phyloP scores from a whole-genome alignment of 1,140 invertebrate species.

The Tetranychus cinnabarinus region DNA sequence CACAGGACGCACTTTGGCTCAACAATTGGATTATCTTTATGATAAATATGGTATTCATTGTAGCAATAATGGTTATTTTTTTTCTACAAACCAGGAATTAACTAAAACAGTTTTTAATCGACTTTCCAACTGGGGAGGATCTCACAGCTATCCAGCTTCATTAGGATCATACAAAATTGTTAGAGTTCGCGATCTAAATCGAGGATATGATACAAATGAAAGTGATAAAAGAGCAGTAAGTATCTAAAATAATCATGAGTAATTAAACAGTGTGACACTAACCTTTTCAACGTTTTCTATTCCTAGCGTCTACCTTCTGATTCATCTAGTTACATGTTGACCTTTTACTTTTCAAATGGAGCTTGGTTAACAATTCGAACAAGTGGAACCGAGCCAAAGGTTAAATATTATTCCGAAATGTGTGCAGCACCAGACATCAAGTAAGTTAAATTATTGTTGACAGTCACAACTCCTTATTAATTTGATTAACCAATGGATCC shows the following conservation, averaged over 20 bases:
- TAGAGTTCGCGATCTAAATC: slow-evolving; percentile 60
- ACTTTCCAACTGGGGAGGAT: slow-evolving; percentile 44
- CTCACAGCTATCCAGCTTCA: slow-evolving; percentile 20
- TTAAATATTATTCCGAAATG: slow-evolving; percentile 90
- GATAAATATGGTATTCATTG: slow-evolving; percentile 55
- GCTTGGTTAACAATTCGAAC: slow-evolving; percentile 67
- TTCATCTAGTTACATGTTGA: slow-evolving; percentile 76
- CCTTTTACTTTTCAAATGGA: slow-evolving; percentile 70
- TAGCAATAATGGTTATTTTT: slow-evolving; percentile 61
- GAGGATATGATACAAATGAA: slow-evolving; percentile 54
- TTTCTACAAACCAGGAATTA: slow-evolving; percentile 45
- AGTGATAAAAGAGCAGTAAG: slow-evolving; percentile 39
- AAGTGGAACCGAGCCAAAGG: slow-evolving; percentile 94
- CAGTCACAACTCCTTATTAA: too few species aligned
- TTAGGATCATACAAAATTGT: slow-evolving; percentile 42
- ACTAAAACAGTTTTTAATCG: slow-evolving; percentile 56
- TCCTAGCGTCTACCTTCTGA: slow-evolving; percentile 40
- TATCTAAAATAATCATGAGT: not conserved
- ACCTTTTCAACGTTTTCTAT: not conserved
- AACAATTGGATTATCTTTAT: slow-evolving; percentile 55
- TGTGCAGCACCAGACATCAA: slow-evolving; percentile 36
- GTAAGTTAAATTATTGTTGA: slow-evolving; percentile 21
- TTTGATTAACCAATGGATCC: too few species aligned
- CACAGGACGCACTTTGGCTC: slow-evolving; percentile 33
- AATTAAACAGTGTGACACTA: not conserved